Base-by-base conservation (phyloP, 1,140 invertebrate species). In the Sycophila sp. region DNA sequence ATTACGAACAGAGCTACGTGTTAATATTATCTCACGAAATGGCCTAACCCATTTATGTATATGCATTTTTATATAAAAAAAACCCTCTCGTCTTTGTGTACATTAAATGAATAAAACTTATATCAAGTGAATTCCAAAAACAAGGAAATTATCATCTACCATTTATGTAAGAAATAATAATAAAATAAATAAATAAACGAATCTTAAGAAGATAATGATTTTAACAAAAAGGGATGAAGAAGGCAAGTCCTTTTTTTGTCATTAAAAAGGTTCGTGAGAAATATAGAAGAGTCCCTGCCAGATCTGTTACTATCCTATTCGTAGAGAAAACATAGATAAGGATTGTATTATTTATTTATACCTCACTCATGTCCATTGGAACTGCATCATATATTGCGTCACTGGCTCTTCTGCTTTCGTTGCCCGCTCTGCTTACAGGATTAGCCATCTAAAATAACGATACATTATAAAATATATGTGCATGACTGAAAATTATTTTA, bases 341-440 rank as follows among this genome's bases (percentile, higher is more conserved):
- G 70, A 36, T 40, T 68, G 71, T 73, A 28, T 49, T 66, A 62
- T 76, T 75, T 42, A 59, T 75, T 77, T 75, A 66, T 89, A 89
- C 88, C 88, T 89, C 88, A 83, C 88, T 89, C 82, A 89, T 84
- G 75, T 89, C 88, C 88, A 89, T 89, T 78, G 87, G 87, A 26
- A 89, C 87, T 53, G 87, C 85, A 65, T 89, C 88, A 62, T 89
- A 89, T 69, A 89, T 89, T 13, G 80, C 84, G 68, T 88, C 88
- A 13, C 77, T 83, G 28, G 83, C 79, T 60, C 76, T 77, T 65
- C 76, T 80, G 38, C 42, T 53, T 10, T 24, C 40, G 36, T 73
- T 49, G 56, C 15, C 22, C 38, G 58, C 47, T 66, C 71, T 71
- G 49, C 10, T 66, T 19, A 30, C 3, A 49, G 38, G 42, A 64